These are phyloP conservation scores for Semnornis frantzii DNA, from an alignment of 2,113 vertebrate species.

Conservation along the genomic window DNA sequence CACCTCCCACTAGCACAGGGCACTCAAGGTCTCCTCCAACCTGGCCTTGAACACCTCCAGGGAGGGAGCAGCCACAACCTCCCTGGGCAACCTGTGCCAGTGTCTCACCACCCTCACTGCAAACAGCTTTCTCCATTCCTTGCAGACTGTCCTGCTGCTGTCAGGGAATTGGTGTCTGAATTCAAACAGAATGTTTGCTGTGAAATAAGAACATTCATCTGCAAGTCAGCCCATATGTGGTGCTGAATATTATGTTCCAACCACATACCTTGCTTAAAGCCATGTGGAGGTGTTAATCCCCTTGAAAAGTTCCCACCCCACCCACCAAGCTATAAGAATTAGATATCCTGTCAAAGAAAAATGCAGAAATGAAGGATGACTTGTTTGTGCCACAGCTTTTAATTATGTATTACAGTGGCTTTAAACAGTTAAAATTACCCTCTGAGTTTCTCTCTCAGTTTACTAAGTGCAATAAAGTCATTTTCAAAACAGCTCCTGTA, in stretches of 20 bases:
- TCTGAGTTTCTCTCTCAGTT: not conserved
- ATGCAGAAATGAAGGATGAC: not conserved
- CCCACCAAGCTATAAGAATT: not conserved
- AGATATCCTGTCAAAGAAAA: not conserved
- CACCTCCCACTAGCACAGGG: too few relatives aligned
- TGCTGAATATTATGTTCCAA: not conserved
- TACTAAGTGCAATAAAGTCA: not conserved
- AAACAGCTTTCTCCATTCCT: not conserved
- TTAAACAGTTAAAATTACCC: not conserved
- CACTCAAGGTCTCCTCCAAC: too few relatives aligned
- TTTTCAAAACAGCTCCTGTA: not conserved
- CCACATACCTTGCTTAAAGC: not conserved
- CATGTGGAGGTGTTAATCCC: not conserved
- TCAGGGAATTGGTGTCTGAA: not conserved
- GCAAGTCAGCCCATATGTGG: not conserved
- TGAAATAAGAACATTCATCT: not conserved
- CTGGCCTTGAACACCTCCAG: too few relatives aligned
- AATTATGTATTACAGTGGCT: not conserved
- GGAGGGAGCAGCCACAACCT: too few relatives aligned
- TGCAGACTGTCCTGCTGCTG: not conserved
- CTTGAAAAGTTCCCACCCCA: not conserved
- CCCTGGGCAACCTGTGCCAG: too few relatives aligned
- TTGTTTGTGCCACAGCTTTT: not conserved
- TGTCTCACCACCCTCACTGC: too few relatives aligned
- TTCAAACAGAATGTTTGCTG: not conserved